Percentiles rank a stretch among this genome's conserved stretches.
Evolutionary conservation across 2,113 vertebrate species (phyloP).

Genomic region (Percopsis transmontana): DNA sequence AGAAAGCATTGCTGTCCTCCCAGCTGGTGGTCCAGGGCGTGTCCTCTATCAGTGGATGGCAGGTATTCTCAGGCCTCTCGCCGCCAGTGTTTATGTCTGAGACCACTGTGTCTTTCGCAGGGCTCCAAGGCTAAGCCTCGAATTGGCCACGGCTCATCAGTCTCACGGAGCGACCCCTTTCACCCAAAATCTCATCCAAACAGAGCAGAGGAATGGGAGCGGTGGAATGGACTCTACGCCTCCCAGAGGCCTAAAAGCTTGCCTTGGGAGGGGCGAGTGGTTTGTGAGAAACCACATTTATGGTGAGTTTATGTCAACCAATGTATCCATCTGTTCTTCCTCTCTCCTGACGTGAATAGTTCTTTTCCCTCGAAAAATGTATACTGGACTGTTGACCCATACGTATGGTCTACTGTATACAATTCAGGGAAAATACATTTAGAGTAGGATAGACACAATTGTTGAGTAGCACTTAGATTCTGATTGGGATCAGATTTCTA

Average conservation of each 20-base stretch:
- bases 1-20: constrained; percentile 8
- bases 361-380: constrained; percentile 11
- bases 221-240: constrained; percentile 58
- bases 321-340: constrained; percentile 52
- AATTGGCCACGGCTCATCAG: constrained; percentile 82
- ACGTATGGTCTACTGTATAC: constrained; percentile 15
- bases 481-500: constrained; percentile 20
- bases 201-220: constrained; percentile 57
- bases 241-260: constrained; percentile 60
- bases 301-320: constrained; percentile 49
- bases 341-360: constrained; percentile 28
- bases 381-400: not conserved
- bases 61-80: constrained; percentile 68
- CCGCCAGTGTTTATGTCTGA: constrained; percentile 71
- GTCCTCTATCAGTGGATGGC: constrained; percentile 45
- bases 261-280: constrained; percentile 50
- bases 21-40: constrained; percentile 50
- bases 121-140: constrained; percentile 72
- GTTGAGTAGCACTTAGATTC: constrained; percentile 11
- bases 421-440: not conserved
- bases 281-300: constrained; percentile 56
- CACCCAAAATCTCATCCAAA: constrained; percentile 71
- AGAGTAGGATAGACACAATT: not conserved
- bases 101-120: constrained; percentile 59
- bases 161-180: constrained; percentile 69